Evolutionary conservation across 1,140 invertebrate genomes (phyloP), one percentile per base, ranked within the genome.

Genomic region (Copidosoma floridanum): DNA sequence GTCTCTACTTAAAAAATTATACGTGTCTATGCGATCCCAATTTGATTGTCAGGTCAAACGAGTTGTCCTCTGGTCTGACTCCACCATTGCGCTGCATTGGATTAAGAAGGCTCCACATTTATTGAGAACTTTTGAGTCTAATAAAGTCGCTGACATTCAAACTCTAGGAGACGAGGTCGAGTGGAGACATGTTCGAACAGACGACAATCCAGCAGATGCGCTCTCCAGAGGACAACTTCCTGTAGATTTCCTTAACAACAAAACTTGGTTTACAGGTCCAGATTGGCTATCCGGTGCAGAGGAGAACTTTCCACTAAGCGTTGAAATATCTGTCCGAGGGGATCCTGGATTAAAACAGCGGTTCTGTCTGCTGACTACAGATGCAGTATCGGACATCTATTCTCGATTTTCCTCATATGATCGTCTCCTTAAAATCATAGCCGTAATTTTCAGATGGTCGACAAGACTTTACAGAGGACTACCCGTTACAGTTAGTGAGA

Each of bases 131-230:
- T 54, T 56, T 23, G 50, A 46, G 0, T 24, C 57, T 1, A 51
- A 51, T 38, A 23, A 50, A 4, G 48, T 58, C 1, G 7, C 47
- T 0, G 48, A 60, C 26, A 60, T 60, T 14, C 24, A 8, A 52
- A 11, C 16, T 6, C 2, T 3, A 2, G n/a, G 18, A 2, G 12
- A n/a, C 4, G 6, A 5, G 11, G 1, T 7, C 10, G 27, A 67
- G 11, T 76, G 72, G 70, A 21, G 51, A 14, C 66, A 76, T 53
- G 65, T 73, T 11, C 27, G 55, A 0, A 65, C 68, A 10, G 21
- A 41, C 12, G 23, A 61, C 6, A 74, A 73, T 61, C 70, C 69
- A 11, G 70, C 66, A 12, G 68, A 71, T 61, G 14, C 32, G 7
- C 32, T 35, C 14, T 35, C 32, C 6, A 35, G 32, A n/a, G n/a